Evolutionary conservation across 2,113 vertebrate genomes (phyloP), one percentile per base, ranked within the genome.

Genomic region (Sinocyclocheilus grahami): DNA sequence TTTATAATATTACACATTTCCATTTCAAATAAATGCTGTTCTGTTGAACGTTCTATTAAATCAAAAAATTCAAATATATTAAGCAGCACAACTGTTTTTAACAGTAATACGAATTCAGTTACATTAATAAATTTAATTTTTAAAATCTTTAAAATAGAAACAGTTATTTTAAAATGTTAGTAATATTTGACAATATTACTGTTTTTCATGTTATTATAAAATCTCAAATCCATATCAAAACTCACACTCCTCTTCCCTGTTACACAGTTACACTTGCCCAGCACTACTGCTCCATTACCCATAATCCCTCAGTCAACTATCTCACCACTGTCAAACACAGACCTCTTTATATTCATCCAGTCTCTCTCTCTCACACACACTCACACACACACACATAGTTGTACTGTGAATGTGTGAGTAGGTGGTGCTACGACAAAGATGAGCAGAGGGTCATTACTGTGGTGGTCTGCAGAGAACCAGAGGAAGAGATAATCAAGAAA

Each of bases 331-430:
- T 33, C 65, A 55, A 55, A 27, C 65, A 71, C 27, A 39, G 69
- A 37, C 39, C 53, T 48, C 27, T 67, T 67, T 55, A 65, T 63
- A 72, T 72, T 72, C 69, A 42, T 22, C 69, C 69, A 39, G 33
- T 42, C 69, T 72, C 42, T 39, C 24, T 39, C 22, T 8, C 37
- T 58, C 77, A 78, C 86, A 86, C 78, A 88, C 88, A 92, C 91
- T 89, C 88, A 71, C 48, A n/a, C 51, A 62, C 51, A 62, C 51
- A 30, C 60, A 20, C 42, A n/a, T n/a, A 33, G 69, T 69, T 48
- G 69, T 46, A 62, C 27, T 42, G 42, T 81, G 39, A 82, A 24
- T 63, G 30, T 46, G n/a, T 30, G 22, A 77, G 71, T 65, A 75
- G 33, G 46, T 22, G 62, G 30, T 75, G 27, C 42, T 12, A 13